A percentile compares a stretch with the other conserved stretches of the same genome.
Conservation (phyloP, 2,113 vertebrate genomes). For the Tretioscincus oriximinensis region DNA sequence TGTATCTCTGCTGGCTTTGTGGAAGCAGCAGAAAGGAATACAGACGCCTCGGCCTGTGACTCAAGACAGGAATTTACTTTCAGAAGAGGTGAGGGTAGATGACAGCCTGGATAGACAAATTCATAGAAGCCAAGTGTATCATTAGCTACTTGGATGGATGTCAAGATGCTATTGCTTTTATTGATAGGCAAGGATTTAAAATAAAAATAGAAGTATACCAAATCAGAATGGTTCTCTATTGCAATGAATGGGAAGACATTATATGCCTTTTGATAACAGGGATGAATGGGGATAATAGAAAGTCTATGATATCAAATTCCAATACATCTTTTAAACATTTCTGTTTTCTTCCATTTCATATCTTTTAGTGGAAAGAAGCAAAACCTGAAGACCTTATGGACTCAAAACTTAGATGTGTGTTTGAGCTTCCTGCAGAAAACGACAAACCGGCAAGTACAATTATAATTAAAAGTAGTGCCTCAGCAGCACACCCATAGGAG, state of each 20-base stretch:
- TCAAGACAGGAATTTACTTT: too few relatives aligned
- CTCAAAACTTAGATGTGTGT: slow-evolving; percentile 98
- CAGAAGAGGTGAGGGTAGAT: too few relatives aligned
- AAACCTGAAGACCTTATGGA: slow-evolving; percentile 98
- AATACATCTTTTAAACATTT: not conserved
- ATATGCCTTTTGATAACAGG: not conserved
- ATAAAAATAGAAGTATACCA: not conserved
- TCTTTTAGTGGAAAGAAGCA: slow-evolving; percentile 95
- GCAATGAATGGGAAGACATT: not conserved
- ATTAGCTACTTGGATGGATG: too few relatives aligned
- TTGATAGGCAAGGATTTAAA: too few relatives aligned
- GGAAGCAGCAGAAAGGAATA: too few relatives aligned
- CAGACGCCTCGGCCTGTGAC: too few relatives aligned
- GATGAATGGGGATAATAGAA: not conserved
- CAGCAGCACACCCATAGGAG: not conserved
- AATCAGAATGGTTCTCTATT: not conserved
- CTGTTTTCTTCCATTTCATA: not conserved
- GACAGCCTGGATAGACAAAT: too few relatives aligned
- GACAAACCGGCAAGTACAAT: slow-evolving; percentile 90
- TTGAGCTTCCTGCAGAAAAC: slow-evolving; percentile 93
- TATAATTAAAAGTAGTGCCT: slow-evolving; percentile 15
- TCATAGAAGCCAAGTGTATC: too few relatives aligned
- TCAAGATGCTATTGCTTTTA: too few relatives aligned
- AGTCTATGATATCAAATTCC: not conserved
- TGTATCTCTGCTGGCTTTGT: too few relatives aligned